These are phyloP conservation scores for Eptesicus fuscus DNA, from an alignment of 2,113 vertebrate species.

Conservation along the genomic window DNA sequence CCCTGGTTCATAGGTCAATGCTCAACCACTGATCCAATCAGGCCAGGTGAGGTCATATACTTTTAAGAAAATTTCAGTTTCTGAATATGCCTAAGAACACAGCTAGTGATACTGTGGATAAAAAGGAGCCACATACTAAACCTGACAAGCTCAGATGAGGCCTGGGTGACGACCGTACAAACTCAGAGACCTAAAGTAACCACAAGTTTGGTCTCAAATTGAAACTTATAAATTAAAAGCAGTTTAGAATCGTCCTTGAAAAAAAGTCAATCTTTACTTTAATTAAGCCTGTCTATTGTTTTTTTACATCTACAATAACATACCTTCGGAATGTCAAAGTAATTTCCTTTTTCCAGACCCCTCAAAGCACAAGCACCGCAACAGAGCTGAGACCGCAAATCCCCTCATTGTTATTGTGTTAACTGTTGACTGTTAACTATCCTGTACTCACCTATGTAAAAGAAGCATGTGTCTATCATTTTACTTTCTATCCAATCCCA, in stretches of 20 bases:
- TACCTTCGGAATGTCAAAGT: not conserved
- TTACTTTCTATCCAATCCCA: not conserved
- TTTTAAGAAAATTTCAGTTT: slow-evolving; percentile 4
- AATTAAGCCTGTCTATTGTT: not conserved
- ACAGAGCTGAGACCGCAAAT: not conserved
- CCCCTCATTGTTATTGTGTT: not conserved
- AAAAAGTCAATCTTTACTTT: not conserved
- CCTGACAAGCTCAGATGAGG: too few relatives aligned
- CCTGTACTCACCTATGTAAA: not conserved
- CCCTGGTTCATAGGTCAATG: too few relatives aligned
- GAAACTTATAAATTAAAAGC: not conserved
- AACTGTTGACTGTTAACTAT: not conserved
- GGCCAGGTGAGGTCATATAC: not conserved
- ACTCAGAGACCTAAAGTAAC: not conserved
- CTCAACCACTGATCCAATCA: too few relatives aligned
- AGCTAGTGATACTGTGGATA: not conserved
- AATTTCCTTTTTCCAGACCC: not conserved
- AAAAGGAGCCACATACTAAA: not conserved
- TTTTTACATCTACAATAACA: not conserved
- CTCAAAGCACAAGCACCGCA: not conserved
- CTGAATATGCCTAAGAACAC: not conserved
- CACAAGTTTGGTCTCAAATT: not conserved
- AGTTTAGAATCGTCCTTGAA: not conserved
- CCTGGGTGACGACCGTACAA: not conserved
- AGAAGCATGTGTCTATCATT: not conserved